Evolutionary conservation across 2,797 vertebrate genomes (phyloP), one percentile per base, ranked within the genome.

Genomic region (Thamnophis elegans): DNA sequence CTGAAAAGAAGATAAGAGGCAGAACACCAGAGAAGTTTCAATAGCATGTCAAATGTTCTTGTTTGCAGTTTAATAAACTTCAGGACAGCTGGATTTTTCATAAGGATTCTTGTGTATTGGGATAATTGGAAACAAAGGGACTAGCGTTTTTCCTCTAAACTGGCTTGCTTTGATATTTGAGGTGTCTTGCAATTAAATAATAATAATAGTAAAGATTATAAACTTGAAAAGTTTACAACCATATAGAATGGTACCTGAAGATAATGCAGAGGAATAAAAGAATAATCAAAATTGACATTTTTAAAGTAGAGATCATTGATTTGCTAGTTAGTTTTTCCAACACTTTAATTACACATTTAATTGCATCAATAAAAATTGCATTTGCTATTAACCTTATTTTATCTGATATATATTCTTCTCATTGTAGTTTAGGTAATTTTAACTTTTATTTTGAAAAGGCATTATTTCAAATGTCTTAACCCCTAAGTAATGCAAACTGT

Each of bases 401-500:
- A 82, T 82, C 73, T 82, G 73, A 82, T 9, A 82, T 82, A 42
- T 22, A 47, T 8, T 47, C 18, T 78, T 47, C 36, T 36, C 36
- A 25, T 82, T 42, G 73, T 47, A 22, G 36, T 42, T 82, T 13
- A n/a, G 59, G 65, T 82, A 56, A 58, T 56, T 87, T 22, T 36
- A 28, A 14, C 11, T 11, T 62, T 14, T 62, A 47, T 55, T 20
- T n/a, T 73, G 20, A 25, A 87, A 91, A 73, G 68, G 22, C 14
- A 55, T 42, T 88, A 20, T 59, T 56, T 56, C n/a, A 32, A n/a
- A 1, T 0, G 89, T 93, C 68, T 93, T 42, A 92, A 87, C 4
- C 36, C 78, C 54, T 62, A 92, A 90, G 93, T 94, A 92, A 92
- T 11, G 32, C 53, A 25, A 87, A 26, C 20, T 51, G 36, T 25